Percentiles rank a stretch among this genome's conserved stretches.
phyloP scores from a whole-genome alignment of 2,888 invertebrate genomes.

The Drosophila colorata region DNA sequence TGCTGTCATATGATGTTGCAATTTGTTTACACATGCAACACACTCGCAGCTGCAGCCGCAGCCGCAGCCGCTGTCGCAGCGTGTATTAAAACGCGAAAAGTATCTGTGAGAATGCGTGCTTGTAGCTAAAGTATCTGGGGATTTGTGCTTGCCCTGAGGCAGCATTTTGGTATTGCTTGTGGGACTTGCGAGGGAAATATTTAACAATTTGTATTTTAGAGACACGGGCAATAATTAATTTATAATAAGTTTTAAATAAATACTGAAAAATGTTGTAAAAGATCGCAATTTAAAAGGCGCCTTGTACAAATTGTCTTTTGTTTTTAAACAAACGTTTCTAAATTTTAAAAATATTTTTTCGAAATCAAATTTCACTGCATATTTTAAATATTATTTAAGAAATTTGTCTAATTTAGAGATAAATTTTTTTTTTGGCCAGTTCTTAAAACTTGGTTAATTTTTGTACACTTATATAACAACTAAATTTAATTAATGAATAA shows the following conservation, averaged over 20 bases:
- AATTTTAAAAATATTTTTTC: background rate
- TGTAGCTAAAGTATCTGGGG: constrained; percentile 35
- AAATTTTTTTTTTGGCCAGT: too few species aligned
- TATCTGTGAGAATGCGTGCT: constrained; percentile 16
- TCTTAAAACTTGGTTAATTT: too few species aligned
- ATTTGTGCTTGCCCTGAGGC: constrained; percentile 8
- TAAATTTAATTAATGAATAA: too few species aligned
- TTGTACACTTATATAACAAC: too few species aligned
- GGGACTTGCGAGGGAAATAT: constrained; percentile 23
- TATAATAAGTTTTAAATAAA: too few species aligned
- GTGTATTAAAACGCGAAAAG: too few species aligned
- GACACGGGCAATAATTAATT: constrained; percentile 5
- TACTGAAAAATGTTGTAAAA: too few species aligned
- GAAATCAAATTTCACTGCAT: too few species aligned
- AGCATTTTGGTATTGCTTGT: constrained; percentile 15
- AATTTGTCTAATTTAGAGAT: too few species aligned
- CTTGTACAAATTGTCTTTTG: background rate
- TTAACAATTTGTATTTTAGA: constrained; percentile 13
- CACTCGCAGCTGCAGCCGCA: constrained; percentile 31
- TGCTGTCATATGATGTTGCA: constrained; percentile 77
- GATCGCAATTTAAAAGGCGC: too few species aligned
- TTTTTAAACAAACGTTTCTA: too few species aligned
- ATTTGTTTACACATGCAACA: constrained; percentile 76
- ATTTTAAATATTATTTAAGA: too few species aligned
- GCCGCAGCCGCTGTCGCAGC: constrained; percentile 15